A percentile compares a stretch with the other conserved stretches of the same genome.
These are phyloP conservation scores for Platanista minor DNA, from an alignment of 2,113 vertebrate genomes.

Conservation along the genomic window DNA sequence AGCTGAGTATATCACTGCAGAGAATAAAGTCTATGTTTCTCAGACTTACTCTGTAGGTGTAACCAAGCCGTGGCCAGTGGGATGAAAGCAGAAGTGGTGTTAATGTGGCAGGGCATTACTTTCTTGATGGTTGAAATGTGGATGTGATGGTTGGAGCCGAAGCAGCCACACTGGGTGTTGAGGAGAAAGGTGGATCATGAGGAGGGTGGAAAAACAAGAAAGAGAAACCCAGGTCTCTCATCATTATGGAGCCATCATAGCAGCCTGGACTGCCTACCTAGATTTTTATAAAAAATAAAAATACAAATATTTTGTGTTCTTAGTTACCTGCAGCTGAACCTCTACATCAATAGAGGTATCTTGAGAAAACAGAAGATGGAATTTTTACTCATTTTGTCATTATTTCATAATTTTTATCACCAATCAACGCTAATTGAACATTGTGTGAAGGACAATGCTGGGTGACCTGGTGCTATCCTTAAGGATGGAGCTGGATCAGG, in stretches of 20 bases:
- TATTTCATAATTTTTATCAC: background rate
- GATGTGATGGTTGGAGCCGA: background rate
- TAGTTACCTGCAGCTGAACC: background rate
- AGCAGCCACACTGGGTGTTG: background rate
- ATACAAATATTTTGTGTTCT: background rate
- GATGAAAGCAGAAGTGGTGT: background rate
- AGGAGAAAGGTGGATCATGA: background rate
- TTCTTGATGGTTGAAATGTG: background rate
- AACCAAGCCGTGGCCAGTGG: background rate
- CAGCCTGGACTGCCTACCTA: background rate
- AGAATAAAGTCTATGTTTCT: background rate
- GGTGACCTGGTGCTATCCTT: background rate
- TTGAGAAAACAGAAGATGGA: background rate
- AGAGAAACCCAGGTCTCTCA: background rate
- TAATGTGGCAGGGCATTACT: background rate
- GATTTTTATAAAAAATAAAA: background rate
- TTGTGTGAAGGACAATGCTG: background rate
- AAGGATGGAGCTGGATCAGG: background rate
- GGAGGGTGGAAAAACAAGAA: background rate
- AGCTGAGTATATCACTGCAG: background rate
- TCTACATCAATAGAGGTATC: background rate
- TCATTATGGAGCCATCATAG: background rate
- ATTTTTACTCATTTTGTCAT: background rate
- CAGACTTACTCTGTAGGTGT: background rate
- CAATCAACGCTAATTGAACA: fast-evolving